Conservation (phyloP, 2,113 vertebrate species). For the Strix uralensis region DNA sequence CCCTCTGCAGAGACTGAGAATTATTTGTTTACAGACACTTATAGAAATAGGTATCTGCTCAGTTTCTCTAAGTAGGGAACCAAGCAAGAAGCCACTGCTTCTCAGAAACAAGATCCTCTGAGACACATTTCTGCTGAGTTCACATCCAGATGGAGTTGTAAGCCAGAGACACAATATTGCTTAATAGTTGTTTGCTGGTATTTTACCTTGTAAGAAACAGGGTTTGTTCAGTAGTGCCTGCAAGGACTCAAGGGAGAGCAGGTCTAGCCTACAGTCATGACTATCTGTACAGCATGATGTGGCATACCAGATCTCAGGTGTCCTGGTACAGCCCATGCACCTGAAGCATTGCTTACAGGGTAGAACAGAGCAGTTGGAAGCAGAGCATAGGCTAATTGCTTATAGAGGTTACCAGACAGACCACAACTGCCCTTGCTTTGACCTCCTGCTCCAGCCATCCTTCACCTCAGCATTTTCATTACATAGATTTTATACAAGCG, state of each 20-base stretch:
- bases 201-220: neutral
- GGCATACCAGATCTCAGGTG: neutral
- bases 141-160: neutral
- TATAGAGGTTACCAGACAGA: neutral
- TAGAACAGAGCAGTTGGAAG: neutral
- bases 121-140: neutral
- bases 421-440: neutral
- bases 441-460: neutral
- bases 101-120: neutral
- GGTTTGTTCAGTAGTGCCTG: neutral
- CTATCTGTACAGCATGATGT: neutral
- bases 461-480: neutral
- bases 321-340: neutral
- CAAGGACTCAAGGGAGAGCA: neutral
- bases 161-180: neutral
- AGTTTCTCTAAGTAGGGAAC: neutral
- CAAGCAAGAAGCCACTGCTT: neutral
- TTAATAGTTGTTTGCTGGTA: rapidly evolving
- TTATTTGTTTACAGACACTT: neutral
- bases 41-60: neutral
- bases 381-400: neutral
- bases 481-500: neutral
- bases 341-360: neutral
- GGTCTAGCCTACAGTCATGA: neutral
- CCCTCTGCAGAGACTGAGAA: neutral